These are phyloP conservation scores for Mythimna loreyi DNA, from an alignment of 2,888 invertebrate genomes.

Conservation along the genomic window DNA sequence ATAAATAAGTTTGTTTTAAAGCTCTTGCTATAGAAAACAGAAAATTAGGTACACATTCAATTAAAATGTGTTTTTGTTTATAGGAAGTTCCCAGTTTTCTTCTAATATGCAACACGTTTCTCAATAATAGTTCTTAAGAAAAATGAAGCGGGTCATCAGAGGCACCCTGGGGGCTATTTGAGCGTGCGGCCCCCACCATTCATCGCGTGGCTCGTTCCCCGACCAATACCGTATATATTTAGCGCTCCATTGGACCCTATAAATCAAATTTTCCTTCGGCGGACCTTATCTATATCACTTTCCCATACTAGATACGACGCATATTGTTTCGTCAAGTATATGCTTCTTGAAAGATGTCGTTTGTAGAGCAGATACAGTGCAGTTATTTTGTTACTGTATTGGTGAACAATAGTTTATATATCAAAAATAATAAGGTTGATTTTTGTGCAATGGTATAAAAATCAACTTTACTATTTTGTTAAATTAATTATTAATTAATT, in stretches of 20 bases:
- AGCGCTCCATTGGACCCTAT: constrained; percentile 57
- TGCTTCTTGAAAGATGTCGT: background rate
- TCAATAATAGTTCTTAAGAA: constrained; percentile 29
- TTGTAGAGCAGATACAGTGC: background rate
- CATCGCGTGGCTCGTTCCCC: constrained; percentile 28
- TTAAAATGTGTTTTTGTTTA: background rate
- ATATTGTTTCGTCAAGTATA: constrained; percentile 36
- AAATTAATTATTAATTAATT: too few relatives aligned
- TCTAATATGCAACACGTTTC: constrained; percentile 25
- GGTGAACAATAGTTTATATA: too few relatives aligned
- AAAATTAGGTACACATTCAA: background rate
- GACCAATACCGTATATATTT: constrained; percentile 56
- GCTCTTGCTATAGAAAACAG: background rate
- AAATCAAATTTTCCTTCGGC: constrained; percentile 61
- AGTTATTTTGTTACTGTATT: too few relatives aligned
- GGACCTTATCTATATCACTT: constrained; percentile 57
- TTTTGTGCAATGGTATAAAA: too few relatives aligned
- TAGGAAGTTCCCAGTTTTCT: background rate
- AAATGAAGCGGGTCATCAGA: constrained; percentile 37
- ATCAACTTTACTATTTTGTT: too few relatives aligned
- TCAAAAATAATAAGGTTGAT: too few relatives aligned
- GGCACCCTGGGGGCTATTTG: constrained; percentile 36
- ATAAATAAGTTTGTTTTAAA: background rate
- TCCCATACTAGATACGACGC: constrained; percentile 40
- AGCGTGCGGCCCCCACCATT: constrained; percentile 33